These are phyloP conservation scores for Corydoras maculifer DNA, from an alignment of 2,113 vertebrate species.

Conservation along the genomic window DNA sequence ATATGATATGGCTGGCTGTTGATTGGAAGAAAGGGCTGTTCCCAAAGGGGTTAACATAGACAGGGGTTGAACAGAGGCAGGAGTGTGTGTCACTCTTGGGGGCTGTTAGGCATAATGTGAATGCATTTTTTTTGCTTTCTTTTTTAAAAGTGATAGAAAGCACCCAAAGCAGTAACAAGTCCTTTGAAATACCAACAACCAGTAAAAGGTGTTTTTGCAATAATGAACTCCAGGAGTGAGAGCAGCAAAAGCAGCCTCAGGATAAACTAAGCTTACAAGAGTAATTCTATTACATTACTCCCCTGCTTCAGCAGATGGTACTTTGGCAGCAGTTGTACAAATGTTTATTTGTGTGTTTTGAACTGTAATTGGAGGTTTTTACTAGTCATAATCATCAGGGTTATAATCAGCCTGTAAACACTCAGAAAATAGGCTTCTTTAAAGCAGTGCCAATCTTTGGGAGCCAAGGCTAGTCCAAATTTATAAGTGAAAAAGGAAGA, in stretches of 20 bases:
- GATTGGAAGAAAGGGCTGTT: constrained; percentile 56
- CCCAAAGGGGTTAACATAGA: constrained; percentile 42
- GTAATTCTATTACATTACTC: constrained; percentile 70
- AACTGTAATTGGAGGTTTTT: constrained; percentile 79
- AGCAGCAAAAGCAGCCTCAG: constrained; percentile 74
- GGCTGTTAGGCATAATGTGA: constrained; percentile 15
- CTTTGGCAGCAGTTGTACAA: constrained; percentile 80
- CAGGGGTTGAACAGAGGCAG: not conserved
- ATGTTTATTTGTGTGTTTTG: constrained; percentile 86
- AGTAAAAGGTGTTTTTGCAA: constrained; percentile 59
- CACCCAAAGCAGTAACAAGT: constrained; percentile 36
- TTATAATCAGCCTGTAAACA: constrained; percentile 80
- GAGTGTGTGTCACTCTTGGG: constrained; percentile 40
- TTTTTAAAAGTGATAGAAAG: constrained; percentile 19
- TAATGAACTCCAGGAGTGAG: constrained; percentile 69
- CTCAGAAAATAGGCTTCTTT: constrained; percentile 56
- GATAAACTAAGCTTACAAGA: constrained; percentile 64
- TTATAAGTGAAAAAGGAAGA: constrained; percentile 23
- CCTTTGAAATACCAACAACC: constrained; percentile 13
- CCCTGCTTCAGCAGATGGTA: constrained; percentile 80
- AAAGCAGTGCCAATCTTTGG: constrained; percentile 48
- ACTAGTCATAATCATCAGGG: constrained; percentile 71
- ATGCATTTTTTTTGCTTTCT: not conserved
- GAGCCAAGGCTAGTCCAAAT: constrained; percentile 37
- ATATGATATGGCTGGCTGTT: constrained; percentile 69